phyloP scores from a whole-genome alignment of 2,113 vertebrate species.

The Henicopernis longicauda region DNA sequence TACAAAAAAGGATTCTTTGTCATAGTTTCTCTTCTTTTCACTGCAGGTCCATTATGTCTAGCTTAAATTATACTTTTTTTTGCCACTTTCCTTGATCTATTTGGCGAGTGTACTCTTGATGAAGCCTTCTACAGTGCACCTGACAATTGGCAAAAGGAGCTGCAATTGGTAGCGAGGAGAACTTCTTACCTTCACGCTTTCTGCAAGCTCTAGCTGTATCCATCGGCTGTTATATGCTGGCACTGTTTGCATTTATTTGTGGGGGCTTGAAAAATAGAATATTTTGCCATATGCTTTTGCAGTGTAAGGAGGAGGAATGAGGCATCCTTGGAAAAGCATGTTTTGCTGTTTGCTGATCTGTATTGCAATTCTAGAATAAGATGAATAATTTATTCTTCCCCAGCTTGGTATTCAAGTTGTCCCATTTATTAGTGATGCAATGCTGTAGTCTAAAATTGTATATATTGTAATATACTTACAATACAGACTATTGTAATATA shows the following conservation, averaged over 20 bases:
- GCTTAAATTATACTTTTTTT: neutral
- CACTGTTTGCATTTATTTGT: neutral
- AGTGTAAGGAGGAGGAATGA: neutral
- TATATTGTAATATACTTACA: neutral
- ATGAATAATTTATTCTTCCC: neutral
- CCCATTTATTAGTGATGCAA: neutral
- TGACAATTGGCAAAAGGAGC: neutral
- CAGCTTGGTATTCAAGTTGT: neutral
- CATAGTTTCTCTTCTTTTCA: accelerated
- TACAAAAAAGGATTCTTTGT: neutral
- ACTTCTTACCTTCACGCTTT: neutral
- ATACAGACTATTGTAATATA: too few species aligned
- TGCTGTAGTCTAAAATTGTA: neutral
- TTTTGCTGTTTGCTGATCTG: neutral
- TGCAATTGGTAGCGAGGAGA: neutral
- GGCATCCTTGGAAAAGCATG: neutral
- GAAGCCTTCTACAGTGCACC: neutral
- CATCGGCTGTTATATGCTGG: neutral
- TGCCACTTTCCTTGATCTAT: neutral
- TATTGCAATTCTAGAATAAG: neutral
- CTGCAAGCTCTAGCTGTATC: neutral
- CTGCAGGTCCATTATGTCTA: neutral
- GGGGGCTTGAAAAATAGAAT: neutral
- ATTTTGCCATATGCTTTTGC: neutral
- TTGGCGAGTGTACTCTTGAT: neutral